phyloP scores from a whole-genome alignment of 2,888 invertebrate species.

The Acanthacorydalis orientalis region DNA sequence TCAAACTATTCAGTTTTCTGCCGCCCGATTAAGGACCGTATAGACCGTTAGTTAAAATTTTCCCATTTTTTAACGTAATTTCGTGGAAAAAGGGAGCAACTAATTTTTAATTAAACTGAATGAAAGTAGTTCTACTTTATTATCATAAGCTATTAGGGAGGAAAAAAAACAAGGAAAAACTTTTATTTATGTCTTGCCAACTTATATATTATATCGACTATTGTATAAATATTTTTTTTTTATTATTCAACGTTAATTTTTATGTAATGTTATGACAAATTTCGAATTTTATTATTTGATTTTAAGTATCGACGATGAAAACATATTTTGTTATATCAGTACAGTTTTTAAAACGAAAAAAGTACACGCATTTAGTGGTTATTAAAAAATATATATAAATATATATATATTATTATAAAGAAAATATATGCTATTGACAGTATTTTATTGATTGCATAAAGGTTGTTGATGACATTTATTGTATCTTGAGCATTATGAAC shows the following conservation, averaged over 20 bases:
- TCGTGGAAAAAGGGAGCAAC: constrained; percentile 2
- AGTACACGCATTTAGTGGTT: too few relatives aligned
- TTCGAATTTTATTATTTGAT: too few relatives aligned
- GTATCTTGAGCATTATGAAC: too few relatives aligned
- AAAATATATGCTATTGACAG: too few relatives aligned
- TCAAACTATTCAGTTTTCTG: constrained; percentile 74
- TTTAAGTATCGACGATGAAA: too few relatives aligned
- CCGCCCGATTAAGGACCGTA: constrained; percentile 53
- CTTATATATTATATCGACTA: not conserved
- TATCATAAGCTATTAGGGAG: too few relatives aligned
- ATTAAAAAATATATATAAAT: too few relatives aligned
- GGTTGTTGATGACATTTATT: too few relatives aligned
- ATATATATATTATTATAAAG: too few relatives aligned
- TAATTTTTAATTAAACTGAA: not conserved
- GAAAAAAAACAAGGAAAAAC: not conserved
- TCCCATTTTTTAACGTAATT: constrained; percentile 1
- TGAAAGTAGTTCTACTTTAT: not conserved
- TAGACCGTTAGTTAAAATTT: not conserved
- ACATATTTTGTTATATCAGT: too few relatives aligned
- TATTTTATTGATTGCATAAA: too few relatives aligned
- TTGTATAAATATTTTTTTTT: not conserved
- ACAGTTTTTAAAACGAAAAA: too few relatives aligned
- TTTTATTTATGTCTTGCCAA: constrained; percentile 2
- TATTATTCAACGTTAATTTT: not conserved
- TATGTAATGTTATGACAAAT: not conserved